These are phyloP conservation scores for Pollicipes pollicipes DNA, from an alignment of 1,140 invertebrate species.

Conservation along the genomic window DNA sequence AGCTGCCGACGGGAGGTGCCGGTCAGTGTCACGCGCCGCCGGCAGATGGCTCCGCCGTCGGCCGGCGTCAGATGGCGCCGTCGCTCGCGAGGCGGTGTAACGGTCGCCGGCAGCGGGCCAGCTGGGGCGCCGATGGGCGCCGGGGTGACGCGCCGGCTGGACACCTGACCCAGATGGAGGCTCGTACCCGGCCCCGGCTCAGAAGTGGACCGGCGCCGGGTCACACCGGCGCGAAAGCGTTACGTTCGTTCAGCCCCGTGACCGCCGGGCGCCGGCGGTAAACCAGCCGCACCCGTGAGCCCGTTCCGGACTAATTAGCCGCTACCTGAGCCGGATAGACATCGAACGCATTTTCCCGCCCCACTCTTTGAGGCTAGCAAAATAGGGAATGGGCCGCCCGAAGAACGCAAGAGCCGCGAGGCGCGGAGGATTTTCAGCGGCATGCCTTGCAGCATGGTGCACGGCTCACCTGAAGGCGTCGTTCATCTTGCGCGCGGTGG, in stretches of 20 bases:
- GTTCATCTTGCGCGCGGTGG: conserved; percentile 17
- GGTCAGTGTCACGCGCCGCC: background rate
- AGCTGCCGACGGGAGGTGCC: conserved; percentile 19
- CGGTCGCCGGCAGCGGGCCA: background rate
- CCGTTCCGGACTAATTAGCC: background rate
- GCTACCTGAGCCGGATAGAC: too few species aligned
- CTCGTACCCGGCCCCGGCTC: too few species aligned
- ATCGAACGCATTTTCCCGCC: too few species aligned
- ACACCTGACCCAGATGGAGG: background rate
- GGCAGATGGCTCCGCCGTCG: background rate
- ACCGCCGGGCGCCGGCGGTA: too few species aligned
- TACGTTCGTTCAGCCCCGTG: too few species aligned
- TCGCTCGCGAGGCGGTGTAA: background rate
- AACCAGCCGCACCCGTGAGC: background rate
- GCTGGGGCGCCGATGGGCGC: too few species aligned
- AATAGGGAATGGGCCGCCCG: background rate
- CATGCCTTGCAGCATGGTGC: too few species aligned
- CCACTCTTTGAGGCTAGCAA: background rate
- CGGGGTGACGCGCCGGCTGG: too few species aligned
- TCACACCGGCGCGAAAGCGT: too few species aligned
- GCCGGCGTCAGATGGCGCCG: background rate
- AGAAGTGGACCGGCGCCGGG: background rate
- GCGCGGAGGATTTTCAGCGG: too few species aligned
- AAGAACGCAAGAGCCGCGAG: background rate
- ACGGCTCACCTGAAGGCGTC: conserved; percentile 19